Evolutionary conservation across 2,888 invertebrate genomes (phyloP), one percentile per base, ranked within the genome.

Genomic region (Lithosia quadra): DNA sequence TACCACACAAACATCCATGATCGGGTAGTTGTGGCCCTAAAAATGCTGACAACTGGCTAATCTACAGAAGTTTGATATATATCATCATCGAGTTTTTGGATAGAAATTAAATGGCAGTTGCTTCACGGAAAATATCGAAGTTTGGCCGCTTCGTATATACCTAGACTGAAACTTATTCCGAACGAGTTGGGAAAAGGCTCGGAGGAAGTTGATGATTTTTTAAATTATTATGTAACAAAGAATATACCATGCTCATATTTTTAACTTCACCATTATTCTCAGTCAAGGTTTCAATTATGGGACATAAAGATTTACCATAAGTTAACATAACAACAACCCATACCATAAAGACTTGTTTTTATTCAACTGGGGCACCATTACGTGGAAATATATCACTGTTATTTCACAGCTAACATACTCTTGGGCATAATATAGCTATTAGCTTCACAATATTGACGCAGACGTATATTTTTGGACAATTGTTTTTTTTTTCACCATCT

Each of bases 221-320:
- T 28, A 28, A 28, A 28, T n/a, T 28, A 28, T 28, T 28, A 28
- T 28, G 5, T 28, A 28, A 28, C 28, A 28, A 28, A 28, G 3
- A 28, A 28, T 28, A 28, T 28, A 28, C 28, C 28, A 10, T 34
- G 34, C 34, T 7, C 3, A 9, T 43, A 43, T 49, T 49, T 43
- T 49, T 49, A 49, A n/a, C 49, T 7, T n/a, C n/a, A n/a, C n/a
- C n/a, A 49, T 49, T 9, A 9, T 56, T 24, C 55, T 56, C 13
- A 56, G 55, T 55, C 34, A 59, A 21, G 33, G 21, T 36, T 34
- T 22, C 59, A 36, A 59, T 59, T 34, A 59, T 13, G 11, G 7
- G 11, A 5, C 59, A 61, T 24, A 61, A 61, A 43, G 43, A 43
- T 43, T 61, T 61, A 43, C 59, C 60, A 61, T 61, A 61, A 43